phyloP scores from a whole-genome alignment of 2,113 vertebrate species.

The cattle (Bos taurus) region DNA sequence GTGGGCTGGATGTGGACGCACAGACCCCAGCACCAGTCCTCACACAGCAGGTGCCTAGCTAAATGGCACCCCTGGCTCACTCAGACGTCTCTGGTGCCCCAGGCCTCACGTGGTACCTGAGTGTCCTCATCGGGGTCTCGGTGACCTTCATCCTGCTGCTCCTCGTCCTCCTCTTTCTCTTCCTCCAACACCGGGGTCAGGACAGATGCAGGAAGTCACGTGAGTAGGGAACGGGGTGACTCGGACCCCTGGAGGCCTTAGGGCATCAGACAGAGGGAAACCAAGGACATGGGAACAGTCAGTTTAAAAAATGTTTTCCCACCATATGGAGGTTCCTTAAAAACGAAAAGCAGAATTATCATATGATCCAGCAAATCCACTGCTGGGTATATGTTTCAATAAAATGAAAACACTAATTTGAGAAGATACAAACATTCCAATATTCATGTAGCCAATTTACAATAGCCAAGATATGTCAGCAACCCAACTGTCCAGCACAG shows the following conservation, averaged over 20 bases:
- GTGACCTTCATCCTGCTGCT: background rate
- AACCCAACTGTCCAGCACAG: background rate
- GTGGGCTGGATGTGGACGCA: background rate
- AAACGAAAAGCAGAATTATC: background rate
- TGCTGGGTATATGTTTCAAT: background rate
- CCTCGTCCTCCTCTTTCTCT: background rate
- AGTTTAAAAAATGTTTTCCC: background rate
- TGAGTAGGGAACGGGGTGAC: background rate
- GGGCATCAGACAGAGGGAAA: background rate
- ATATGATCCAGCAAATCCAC: background rate
- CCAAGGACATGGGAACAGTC: fast-evolving
- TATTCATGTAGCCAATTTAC: background rate
- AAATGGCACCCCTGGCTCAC: too few relatives aligned
- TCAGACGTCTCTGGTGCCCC: background rate
- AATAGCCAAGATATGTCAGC: background rate
- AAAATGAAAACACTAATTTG: background rate
- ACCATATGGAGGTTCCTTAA: background rate
- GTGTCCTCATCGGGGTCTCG: fast-evolving
- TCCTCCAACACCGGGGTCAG: fast-evolving
- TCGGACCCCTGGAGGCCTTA: fast-evolving
- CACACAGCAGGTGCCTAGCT: background rate
- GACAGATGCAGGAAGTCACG: fast-evolving
- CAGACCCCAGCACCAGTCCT: fast-evolving
- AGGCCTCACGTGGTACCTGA: background rate
- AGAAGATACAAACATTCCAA: background rate